Evolutionary conservation across 1,140 invertebrate genomes (phyloP).

Genomic region (Leptinotarsa undecemlineata): DNA sequence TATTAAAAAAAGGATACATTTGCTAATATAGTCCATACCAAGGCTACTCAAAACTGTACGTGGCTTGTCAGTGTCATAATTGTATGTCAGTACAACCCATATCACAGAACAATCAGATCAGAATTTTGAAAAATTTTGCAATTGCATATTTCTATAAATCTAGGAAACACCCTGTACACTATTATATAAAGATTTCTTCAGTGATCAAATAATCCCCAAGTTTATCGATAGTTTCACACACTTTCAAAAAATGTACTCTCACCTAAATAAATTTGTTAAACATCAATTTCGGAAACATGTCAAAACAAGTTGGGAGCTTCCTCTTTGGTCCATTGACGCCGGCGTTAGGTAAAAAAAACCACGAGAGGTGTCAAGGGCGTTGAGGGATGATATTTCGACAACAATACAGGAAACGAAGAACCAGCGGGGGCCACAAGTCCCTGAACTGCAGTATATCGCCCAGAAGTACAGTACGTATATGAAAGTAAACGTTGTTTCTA

Average conservation of each 20-base stretch:
- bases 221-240: not conserved
- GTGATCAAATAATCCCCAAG: not conserved
- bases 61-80: too few relatives aligned
- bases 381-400: not conserved
- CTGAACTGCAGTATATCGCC: not conserved
- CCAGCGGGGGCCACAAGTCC: not conserved
- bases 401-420: conserved; percentile 5
- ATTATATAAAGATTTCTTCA: too few relatives aligned
- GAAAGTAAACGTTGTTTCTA: too few relatives aligned
- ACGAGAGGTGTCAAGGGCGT: not conserved
- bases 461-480: too few relatives aligned
- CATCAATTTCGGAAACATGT: not conserved
- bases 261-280: not conserved
- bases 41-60: too few relatives aligned
- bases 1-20: too few relatives aligned
- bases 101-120: too few relatives aligned
- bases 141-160: too few relatives aligned
- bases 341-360: not conserved
- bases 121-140: too few relatives aligned
- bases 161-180: too few relatives aligned
- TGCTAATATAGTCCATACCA: too few relatives aligned
- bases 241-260: not conserved
- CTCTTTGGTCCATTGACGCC: not conserved
- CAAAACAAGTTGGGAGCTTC: not conserved
- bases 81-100: too few relatives aligned